Base-by-base conservation (phyloP, 2,113 vertebrate species). In the Elaphurus davidianus region DNA sequence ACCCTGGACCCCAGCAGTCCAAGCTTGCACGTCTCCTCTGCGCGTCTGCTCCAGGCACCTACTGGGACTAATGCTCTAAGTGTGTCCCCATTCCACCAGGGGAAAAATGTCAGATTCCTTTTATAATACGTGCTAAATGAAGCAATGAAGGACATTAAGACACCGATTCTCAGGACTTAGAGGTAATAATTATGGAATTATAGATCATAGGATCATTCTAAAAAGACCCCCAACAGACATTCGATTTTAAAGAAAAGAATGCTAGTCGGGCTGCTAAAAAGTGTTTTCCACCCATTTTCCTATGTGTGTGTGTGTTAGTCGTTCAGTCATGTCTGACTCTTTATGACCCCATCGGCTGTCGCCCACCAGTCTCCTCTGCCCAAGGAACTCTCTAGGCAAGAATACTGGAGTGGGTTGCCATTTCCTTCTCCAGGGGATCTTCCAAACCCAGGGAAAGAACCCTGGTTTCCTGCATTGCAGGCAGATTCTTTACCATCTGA, bases 21-120 rank as follows among this genome's bases (percentile, higher is more conserved):
- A 17, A 25, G 23, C 25, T 16, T 9, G 0, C 12, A 40, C 1
- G 0, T 16, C 8, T 8, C n/a, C 14, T 87, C 43, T 5, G 6
- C 23, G 16, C 11, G 8, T 60, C 43, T 11, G 21, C n/a, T 30
- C 36, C 50, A 45, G 55, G 19, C 27, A 59, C 25, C 4, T 40
- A 2, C n/a, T 54, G 30, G n/a, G 14, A 55, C 50, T 27, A 45
- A 54, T 3, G 36, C 12, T 91, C 40, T 33, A 16, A 21, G 28
- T 3, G 3, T 36, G 28, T 93, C 27, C n/a, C 28, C 57, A 64
- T 60, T 27, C 30, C 64, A 28, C 15, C 55, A 19, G 7, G 47
- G 7, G 14, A 17, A 14, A 27, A 67, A 78, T 27, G 52, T 47
- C 81, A 55, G 15, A 54, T 79, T 59, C 36, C 30, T 45, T 60